A percentile compares a stretch with the other conserved stretches of the same genome.
Evolutionary conservation across 2,113 vertebrate genomes (phyloP).

Genomic region (Pheucticus melanocephalus): DNA sequence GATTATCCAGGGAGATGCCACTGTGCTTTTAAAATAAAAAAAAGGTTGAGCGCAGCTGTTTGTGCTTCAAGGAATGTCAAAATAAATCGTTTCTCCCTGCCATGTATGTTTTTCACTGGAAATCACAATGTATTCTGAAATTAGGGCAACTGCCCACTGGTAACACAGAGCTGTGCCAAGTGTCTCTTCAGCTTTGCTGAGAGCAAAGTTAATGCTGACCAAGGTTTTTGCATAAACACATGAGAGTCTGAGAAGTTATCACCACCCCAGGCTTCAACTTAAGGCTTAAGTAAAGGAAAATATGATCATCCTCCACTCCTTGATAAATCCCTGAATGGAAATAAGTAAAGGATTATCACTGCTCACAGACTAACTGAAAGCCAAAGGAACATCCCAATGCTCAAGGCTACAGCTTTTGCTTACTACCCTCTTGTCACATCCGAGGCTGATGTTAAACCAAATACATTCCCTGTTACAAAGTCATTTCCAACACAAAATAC

Average conservation of each 20-base stretch:
- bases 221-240: neutral
- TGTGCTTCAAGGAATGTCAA: conserved; percentile 41
- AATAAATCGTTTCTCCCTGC: conserved; percentile 41
- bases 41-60: conserved; percentile 26
- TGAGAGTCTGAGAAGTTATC: neutral
- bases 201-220: neutral
- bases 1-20: conserved; percentile 59
- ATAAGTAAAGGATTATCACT: rapidly evolving
- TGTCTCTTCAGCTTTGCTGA: neutral
- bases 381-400: neutral
- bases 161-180: neutral
- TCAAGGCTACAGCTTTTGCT: neutral
- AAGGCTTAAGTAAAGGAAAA: neutral
- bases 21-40: neutral
- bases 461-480: neutral
- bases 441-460: neutral
- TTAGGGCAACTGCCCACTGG: neutral
- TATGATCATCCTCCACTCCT: too few species aligned
- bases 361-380: neutral
- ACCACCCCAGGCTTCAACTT: neutral
- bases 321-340: neutral
- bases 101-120: neutral
- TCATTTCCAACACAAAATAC: neutral
- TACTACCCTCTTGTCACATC: neutral
- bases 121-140: neutral